Conservation (phyloP, 2,888 invertebrate species). For the Diarsia mendica region DNA sequence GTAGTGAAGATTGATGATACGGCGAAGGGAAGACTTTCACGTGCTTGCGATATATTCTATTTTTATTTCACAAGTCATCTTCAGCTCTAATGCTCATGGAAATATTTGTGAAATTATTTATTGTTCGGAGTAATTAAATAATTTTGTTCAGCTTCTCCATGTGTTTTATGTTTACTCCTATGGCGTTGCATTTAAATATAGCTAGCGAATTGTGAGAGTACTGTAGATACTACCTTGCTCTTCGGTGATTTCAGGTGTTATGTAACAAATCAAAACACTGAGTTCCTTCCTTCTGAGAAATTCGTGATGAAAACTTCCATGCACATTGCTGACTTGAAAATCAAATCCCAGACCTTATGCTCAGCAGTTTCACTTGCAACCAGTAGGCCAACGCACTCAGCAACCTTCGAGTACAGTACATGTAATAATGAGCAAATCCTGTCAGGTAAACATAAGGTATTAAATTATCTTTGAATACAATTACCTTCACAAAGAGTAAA, state of each 20-base stretch:
- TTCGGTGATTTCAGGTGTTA: too few species aligned
- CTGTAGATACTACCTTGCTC: too few species aligned
- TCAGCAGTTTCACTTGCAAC: not conserved
- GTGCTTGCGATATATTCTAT: constrained; percentile 69
- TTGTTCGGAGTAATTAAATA: constrained; percentile 23
- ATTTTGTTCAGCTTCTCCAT: constrained; percentile 9
- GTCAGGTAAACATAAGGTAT: not conserved
- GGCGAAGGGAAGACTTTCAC: constrained; percentile 67
- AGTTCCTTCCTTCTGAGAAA: too few species aligned
- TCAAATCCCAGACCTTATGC: not conserved
- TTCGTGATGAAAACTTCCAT: too few species aligned
- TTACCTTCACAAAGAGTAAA: not conserved
- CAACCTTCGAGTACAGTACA: too few species aligned
- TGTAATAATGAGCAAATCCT: not conserved
- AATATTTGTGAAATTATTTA: constrained; percentile 48
- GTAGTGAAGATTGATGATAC: constrained; percentile 74
- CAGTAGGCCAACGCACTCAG: too few species aligned
- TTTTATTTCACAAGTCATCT: constrained; percentile 58
- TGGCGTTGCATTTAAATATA: too few species aligned
- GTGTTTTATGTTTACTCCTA: too few species aligned
- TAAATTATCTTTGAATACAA: constrained; percentile 2
- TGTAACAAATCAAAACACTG: too few species aligned
- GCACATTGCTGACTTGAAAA: not conserved
- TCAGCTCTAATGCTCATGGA: not conserved
- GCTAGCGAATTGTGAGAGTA: too few species aligned